phyloP scores from a whole-genome alignment of 64 coral and sea anemone genomes.

The Anthopleura sola region DNA sequence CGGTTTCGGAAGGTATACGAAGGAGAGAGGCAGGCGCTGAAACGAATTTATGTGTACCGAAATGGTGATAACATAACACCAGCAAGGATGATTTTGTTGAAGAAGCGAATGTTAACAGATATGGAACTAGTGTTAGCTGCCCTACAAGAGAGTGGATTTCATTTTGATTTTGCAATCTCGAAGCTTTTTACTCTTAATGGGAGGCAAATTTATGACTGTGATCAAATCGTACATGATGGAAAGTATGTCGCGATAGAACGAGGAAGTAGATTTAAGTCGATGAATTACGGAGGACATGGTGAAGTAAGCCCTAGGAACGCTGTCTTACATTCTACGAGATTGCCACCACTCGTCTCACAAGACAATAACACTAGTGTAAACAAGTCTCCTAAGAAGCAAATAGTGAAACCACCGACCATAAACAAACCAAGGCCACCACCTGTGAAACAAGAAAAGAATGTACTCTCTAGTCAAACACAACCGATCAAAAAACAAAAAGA shows the following conservation, averaged over 20 bases:
- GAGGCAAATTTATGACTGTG: conserved; percentile 11
- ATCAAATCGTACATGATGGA: conserved; percentile 25
- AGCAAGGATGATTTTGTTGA: conserved; percentile 59
- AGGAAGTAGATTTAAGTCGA: conserved; percentile 56
- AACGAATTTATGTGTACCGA: conserved; percentile 55
- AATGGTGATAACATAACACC: conserved; percentile 67
- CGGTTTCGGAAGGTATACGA: conserved; percentile 70
- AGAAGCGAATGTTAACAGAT: conserved; percentile 42
- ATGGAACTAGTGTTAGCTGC: conserved; percentile 69
- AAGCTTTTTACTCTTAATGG: conserved; percentile 55
- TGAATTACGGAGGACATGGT: conserved; percentile 27
- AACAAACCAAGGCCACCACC: not conserved
- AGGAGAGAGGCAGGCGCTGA: conserved; percentile 58
- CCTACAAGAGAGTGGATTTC: conserved; percentile 52
- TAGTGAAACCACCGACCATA: not conserved
- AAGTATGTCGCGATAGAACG: conserved; percentile 80
- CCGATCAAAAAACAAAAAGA: not conserved
- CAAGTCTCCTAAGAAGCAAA: conserved; percentile 4
- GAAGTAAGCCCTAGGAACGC: not conserved
- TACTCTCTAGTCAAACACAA: not conserved
- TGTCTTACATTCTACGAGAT: not conserved
- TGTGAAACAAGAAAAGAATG: not conserved
- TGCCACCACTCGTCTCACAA: not conserved
- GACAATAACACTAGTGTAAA: not conserved
- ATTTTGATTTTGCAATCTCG: conserved; percentile 33